Percentiles rank a stretch among this genome's conserved stretches.
Evolutionary conservation across 2,797 vertebrate genomes (phyloP).

Genomic region (Babyrousa celebensis): DNA sequence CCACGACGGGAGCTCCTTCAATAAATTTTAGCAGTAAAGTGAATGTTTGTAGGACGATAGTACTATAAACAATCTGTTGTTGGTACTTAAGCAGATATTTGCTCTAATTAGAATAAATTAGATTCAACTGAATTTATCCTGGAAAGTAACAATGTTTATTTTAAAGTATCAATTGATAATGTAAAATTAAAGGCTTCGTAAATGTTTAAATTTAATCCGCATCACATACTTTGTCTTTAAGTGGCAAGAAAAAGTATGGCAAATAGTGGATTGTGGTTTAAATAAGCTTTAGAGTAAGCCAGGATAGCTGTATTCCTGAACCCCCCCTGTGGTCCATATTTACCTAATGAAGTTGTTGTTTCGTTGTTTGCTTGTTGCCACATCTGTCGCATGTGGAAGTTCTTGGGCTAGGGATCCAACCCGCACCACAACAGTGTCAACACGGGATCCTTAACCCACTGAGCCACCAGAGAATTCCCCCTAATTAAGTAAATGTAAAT

Average conservation of each 20-base stretch:
- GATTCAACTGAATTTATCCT: not conserved
- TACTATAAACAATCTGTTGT: not conserved
- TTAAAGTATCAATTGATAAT: slow-evolving; percentile 3
- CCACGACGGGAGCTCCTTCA: not conserved
- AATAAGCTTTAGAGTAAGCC: not conserved
- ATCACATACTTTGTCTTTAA: not conserved
- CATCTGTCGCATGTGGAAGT: too few species aligned
- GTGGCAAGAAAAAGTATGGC: not conserved
- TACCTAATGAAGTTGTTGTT: not conserved
- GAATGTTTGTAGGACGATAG: slow-evolving; percentile 20
- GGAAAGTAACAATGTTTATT: slow-evolving; percentile 1
- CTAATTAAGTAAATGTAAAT: not conserved
- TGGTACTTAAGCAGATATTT: not conserved
- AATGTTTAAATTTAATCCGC: not conserved
- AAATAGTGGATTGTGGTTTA: not conserved
- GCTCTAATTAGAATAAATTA: slow-evolving; percentile 8
- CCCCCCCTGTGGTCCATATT: not conserved
- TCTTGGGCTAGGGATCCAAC: too few species aligned
- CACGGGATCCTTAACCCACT: too few species aligned
- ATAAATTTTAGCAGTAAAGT: slow-evolving; percentile 27
- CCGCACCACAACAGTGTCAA: too few species aligned
- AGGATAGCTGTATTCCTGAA: not conserved
- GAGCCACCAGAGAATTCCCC: too few species aligned
- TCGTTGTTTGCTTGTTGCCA: too few species aligned
- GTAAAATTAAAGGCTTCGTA: slow-evolving; percentile 26